phyloP scores from a whole-genome alignment of 2,113 vertebrate genomes.

The Enhydra lutris region DNA sequence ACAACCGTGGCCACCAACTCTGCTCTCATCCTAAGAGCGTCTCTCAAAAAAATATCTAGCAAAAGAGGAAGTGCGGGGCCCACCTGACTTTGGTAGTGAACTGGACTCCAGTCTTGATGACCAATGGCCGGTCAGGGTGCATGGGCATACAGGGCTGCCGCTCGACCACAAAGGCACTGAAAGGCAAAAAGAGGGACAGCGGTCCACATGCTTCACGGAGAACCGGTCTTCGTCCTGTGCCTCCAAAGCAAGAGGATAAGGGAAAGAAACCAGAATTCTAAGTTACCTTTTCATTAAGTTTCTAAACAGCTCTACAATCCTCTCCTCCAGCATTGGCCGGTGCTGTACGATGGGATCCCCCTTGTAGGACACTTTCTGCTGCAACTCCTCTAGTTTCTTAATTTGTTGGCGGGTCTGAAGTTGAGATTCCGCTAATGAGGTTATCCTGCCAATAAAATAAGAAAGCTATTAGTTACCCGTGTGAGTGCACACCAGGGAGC shows the following conservation, averaged over 20 bases:
- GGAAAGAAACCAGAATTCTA: background rate
- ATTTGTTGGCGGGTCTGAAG: slow-evolving; percentile 99
- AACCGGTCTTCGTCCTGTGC: accelerated
- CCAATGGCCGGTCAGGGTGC: slow-evolving; percentile 97
- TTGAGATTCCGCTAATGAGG: slow-evolving; percentile 96
- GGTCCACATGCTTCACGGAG: accelerated
- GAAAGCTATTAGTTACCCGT: background rate
- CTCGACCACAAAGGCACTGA: slow-evolving; percentile 96
- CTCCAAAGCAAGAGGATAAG: background rate
- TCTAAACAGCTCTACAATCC: slow-evolving; percentile 96
- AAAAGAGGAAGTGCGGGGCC: background rate
- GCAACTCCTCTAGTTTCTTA: slow-evolving; percentile 97
- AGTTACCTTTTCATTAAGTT: slow-evolving; percentile 97
- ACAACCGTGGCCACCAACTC: background rate
- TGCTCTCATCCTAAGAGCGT: accelerated
- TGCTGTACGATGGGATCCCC: slow-evolving; percentile 98
- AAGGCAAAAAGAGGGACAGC: background rate
- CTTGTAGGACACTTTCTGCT: slow-evolving; percentile 99
- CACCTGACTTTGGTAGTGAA: slow-evolving; percentile 99
- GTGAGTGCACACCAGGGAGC: background rate
- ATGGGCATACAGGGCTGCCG: slow-evolving; percentile 99
- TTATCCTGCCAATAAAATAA: slow-evolving; percentile 88
- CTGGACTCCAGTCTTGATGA: slow-evolving; percentile 98
- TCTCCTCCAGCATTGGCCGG: slow-evolving; percentile 96
- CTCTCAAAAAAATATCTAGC: background rate